These are phyloP conservation scores for Astropecten irregularis DNA, from an alignment of 53 echinoderm and acorn worm genomes.

Conservation along the genomic window DNA sequence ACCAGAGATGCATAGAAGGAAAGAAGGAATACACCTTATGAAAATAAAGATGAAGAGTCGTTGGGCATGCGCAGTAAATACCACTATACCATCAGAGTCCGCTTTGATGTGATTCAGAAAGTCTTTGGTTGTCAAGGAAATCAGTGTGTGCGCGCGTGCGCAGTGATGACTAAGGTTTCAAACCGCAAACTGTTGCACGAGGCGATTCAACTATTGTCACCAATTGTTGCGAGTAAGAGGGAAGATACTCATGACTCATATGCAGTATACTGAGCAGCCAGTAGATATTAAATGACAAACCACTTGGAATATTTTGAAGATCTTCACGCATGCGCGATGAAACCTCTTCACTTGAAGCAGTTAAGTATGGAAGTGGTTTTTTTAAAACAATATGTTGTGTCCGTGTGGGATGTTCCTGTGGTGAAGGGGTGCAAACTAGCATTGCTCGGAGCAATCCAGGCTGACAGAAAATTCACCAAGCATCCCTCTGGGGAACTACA, in stretches of 20 bases:
- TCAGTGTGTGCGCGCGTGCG: conserved; percentile 11
- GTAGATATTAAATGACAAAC: neutral
- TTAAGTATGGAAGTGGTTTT: too few species aligned
- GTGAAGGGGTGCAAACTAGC: conserved; percentile 35
- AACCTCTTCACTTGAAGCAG: neutral
- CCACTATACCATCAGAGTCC: neutral
- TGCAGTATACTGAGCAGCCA: neutral
- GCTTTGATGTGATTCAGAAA: neutral
- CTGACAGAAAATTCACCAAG: conserved; percentile 33
- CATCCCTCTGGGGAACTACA: conserved; percentile 37
- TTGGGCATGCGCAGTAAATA: conserved; percentile 33
- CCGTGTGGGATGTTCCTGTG: conserved; percentile 13
- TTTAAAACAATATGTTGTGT: too few species aligned
- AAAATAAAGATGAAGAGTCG: neutral
- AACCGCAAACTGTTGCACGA: conserved; percentile 33
- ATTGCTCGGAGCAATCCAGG: conserved; percentile 16
- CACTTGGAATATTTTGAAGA: neutral
- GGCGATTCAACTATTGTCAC: conserved; percentile 18
- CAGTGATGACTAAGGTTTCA: neutral
- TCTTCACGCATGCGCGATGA: conserved; percentile 10
- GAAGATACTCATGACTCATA: conserved; percentile 38
- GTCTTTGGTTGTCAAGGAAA: conserved; percentile 10
- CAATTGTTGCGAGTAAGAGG: conserved; percentile 18
- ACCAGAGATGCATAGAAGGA: conserved; percentile 18
- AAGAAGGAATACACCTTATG: neutral